Base-by-base conservation (phyloP, 53 echinoderm and acorn worm genomes). In the Arbacia lixula region DNA sequence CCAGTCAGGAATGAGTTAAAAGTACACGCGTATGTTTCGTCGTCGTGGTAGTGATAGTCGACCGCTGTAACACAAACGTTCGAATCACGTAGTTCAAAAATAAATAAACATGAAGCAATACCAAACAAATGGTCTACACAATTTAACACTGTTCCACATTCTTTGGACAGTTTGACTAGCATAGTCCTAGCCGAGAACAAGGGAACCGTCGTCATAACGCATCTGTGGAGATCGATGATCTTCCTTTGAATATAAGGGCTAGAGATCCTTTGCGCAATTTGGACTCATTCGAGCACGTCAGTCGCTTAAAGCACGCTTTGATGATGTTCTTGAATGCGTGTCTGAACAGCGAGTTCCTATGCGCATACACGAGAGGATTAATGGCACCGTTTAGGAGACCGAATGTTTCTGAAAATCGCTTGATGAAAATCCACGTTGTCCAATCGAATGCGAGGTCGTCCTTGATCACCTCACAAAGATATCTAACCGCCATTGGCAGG, bases 311-410 rank as follows among this genome's bases (percentile, higher is more conserved):
- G 24, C 27, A 29, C 12, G 62, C 4, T 32, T 81, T 61, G 49
- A 81, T 50, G n/a, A 63, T 35, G n/a, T 43, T 34, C 43, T 81
- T 64, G 49, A 81, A 81, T 5, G 82, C 82, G 12, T 52, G 43
- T 49, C 82, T 81, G 41, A 81, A 81, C 4, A 6, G 46, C 0
- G 64, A 43, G 63, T 82, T 90, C 19, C 75, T 75, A 56, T 80
- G 80, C 10, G 85, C 80, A 73, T 90, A 90, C 11, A 90, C 82
- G 14, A 90, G 33, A 6, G 90, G 90, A 20, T 90, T 90, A 20
- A 90, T 78, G 29, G 72, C 90, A n/a, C 85, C 85, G 65, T 90
- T 90, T 5, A 82, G 41, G 26, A 85, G 82, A 2, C 82, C 85
- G 16, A 81, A 72, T 19, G 86, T 85, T 27, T 90, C 90, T 24